These are phyloP conservation scores for Adelges cooleyi DNA, from an alignment of 1,140 invertebrate genomes.

Conservation along the genomic window DNA sequence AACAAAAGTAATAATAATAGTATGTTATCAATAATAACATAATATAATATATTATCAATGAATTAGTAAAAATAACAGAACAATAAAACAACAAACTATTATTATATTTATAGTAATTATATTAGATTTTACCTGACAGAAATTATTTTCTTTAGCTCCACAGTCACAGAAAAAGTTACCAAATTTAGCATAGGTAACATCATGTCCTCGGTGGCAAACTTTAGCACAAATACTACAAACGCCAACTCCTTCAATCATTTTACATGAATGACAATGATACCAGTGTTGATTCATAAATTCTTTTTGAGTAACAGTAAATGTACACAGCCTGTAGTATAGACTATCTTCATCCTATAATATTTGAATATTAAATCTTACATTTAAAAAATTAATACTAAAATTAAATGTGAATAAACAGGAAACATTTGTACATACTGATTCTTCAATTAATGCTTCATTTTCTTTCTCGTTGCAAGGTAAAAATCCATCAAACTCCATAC, in stretches of 20 bases:
- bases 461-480: not conserved
- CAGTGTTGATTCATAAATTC: constrained; percentile 97
- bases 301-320: constrained; percentile 91
- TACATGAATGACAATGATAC: constrained; percentile 97
- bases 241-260: constrained; percentile 95
- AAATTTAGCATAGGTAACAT: constrained; percentile 94
- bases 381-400: constrained; percentile 2
- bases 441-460: not conserved
- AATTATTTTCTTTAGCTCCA: constrained; percentile 85
- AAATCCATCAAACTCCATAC: constrained; percentile 23
- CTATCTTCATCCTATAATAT: constrained; percentile 74
- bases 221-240: constrained; percentile 94
- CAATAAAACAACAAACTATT: not conserved
- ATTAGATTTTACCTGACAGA: constrained; percentile 42
- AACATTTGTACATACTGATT: constrained; percentile 9
- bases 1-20: not conserved
- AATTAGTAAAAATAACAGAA: not conserved
- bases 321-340: constrained; percentile 86
- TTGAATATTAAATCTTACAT: constrained; percentile 4
- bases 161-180: constrained; percentile 99
- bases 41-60: too few relatives aligned
- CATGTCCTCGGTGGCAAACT: constrained; percentile 92
- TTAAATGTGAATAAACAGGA: constrained; percentile 12
- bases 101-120: not conserved
- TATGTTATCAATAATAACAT: too few relatives aligned